Evolutionary conservation across 2,888 invertebrate species (phyloP), one percentile per base, ranked within the genome.

Genomic region (Ennomos erosarius): DNA sequence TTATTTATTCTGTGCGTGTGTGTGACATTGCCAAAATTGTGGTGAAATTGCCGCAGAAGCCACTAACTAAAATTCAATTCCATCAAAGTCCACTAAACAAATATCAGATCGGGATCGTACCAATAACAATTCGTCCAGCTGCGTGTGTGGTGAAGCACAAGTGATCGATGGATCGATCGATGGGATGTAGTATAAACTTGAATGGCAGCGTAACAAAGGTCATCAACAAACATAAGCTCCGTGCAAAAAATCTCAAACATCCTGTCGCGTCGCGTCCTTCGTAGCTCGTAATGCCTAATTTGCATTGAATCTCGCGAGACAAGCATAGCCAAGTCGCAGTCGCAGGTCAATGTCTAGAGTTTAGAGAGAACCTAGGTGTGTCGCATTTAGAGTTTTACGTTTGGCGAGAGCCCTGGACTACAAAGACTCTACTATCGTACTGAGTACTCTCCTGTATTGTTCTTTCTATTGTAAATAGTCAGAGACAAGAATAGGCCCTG

Each of bases 341-440:
- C 72, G 68, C 47, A 69, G 73, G 73, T 71, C 73, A 72, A 68
- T 68, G 71, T 65, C 70, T 71, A 72, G 59, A 60, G 59, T 61
- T 26, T 26, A 26, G 26, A 55, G 64, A 68, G 40, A 11, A 33
- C 11, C 40, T 35, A 11, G n/a, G n/a, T n/a, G n/a, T 11, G 26
- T 39, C 40, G 36, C 6, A 26, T 6, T 6, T 4, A 6, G 26
- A 26, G 3, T 16, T 26, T n/a, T n/a, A n/a, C n/a, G n/a, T n/a
- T n/a, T n/a, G n/a, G n/a, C n/a, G n/a, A n/a, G n/a, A n/a, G n/a
- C n/a, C n/a, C n/a, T n/a, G n/a, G n/a, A n/a, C n/a, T n/a, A n/a
- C n/a, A n/a, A n/a, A n/a, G n/a, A n/a, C n/a, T n/a, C n/a, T n/a
- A n/a, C n/a, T n/a, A n/a, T n/a, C n/a, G n/a, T n/a, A n/a, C n/a